Base-by-base conservation (phyloP, 2,888 invertebrate species). In the Drosophila pseudotakahashii region DNA sequence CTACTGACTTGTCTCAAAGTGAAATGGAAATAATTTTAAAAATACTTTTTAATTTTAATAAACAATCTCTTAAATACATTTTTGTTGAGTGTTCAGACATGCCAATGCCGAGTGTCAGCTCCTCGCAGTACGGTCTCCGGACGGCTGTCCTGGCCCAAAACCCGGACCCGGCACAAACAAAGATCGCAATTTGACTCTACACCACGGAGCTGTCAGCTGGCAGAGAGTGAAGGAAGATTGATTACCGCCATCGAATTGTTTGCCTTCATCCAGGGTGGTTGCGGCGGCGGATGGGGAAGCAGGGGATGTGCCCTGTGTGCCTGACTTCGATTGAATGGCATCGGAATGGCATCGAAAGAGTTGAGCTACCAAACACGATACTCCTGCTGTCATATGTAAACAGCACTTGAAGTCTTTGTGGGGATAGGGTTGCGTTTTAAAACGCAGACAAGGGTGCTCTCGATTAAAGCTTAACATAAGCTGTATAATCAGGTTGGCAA, bases 241-340 rank as follows among this genome's bases (percentile, higher is more conserved):
- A 92, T 92, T 92, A 92, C 92, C 91, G 92, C 92, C 92, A 92
- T 92, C 90, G 88, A 91, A 91, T 88, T 91, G 89, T 90, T 89
- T 88, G 85, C 79, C 73, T 77, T 81, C 60, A 67, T 68, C 48
- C 79, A 60, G 73, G 62, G 62, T 63, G 66, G 62, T 48, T 48
- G 48, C 26, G 11, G 26, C 16, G 32, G 41, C 3, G 41, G 16
- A 14, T 1, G 32, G 39, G 62, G 13, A 6, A 16, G 37, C 23
- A 23, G 51, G 32, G 71, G 66, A 73, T 66, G 59, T 72, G 63
- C 55, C 69, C 41, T 71, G 58, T 50, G 52, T 36, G 26, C 64
- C 42, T 60, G 67, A 51, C 70, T 79, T 79, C 81, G 76, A 89
- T 90, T 80, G 88, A 83, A 88, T 84, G 79, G 75, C 78, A 84